These are phyloP conservation scores for Salvelinus namaycush DNA, from an alignment of 2,113 vertebrate species.

Conservation along the genomic window DNA sequence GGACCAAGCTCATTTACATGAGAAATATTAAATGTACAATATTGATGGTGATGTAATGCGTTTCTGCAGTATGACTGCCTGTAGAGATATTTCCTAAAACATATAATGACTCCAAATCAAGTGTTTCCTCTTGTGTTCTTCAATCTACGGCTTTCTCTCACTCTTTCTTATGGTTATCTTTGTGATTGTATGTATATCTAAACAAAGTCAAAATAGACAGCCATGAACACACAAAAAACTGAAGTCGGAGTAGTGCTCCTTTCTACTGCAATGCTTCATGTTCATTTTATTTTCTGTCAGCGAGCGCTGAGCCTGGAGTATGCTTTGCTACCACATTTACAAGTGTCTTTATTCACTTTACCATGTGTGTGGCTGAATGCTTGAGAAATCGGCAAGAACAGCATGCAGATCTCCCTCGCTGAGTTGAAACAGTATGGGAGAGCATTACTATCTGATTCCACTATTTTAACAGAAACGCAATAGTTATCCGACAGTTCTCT, in stretches of 20 bases:
- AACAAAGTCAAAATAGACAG: background rate
- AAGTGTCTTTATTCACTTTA: background rate
- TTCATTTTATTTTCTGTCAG: background rate
- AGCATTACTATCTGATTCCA: constrained; percentile 12
- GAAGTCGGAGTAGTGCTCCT: no score
- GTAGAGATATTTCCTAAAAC: no score
- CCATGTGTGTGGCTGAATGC: background rate
- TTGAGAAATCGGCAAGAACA: background rate
- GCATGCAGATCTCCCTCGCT: background rate
- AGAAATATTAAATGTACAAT: no score
- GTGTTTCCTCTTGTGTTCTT: background rate
- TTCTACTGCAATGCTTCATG: no score
- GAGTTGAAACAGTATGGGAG: background rate
- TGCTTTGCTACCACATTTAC: background rate
- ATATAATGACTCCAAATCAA: no score
- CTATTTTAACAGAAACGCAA: constrained; percentile 22
- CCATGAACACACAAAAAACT: background rate
- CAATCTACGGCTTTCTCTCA: background rate
- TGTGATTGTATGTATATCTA: background rate
- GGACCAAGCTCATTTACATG: no score
- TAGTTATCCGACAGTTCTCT: constrained; percentile 19
- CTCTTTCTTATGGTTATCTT: background rate
- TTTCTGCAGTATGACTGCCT: no score
- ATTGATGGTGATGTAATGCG: no score
- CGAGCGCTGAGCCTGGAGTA: background rate